Evolutionary conservation across 2,113 vertebrate genomes (phyloP).

Genomic region (Ondatra zibethicus): DNA sequence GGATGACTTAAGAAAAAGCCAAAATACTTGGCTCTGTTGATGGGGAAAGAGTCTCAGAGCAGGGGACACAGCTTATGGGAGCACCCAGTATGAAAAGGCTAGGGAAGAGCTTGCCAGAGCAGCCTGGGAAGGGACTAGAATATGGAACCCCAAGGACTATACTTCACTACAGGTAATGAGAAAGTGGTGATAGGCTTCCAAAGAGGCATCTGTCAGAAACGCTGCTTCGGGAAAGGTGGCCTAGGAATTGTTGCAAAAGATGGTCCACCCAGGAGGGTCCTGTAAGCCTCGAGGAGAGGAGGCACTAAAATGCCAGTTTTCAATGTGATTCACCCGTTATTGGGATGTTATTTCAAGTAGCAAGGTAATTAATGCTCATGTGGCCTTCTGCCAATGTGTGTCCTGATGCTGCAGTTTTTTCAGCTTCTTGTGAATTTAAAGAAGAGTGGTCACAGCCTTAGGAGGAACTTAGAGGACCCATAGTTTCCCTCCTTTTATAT

Average conservation of each 20-base stretch:
- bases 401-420: constrained; percentile 51
- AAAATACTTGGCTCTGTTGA: too few relatives aligned
- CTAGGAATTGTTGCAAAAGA: not conserved
- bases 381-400: constrained; percentile 74
- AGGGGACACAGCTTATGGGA: not conserved
- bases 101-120: not conserved
- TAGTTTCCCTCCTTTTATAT: constrained; percentile 65
- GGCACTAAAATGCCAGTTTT: constrained; percentile 71
- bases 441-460: constrained; percentile 40
- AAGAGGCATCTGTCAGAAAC: not conserved
- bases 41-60: too few relatives aligned
- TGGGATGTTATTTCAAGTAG: constrained; percentile 75
- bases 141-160: not conserved
- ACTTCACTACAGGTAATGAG: not conserved
- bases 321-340: constrained; percentile 66
- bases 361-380: constrained; percentile 72
- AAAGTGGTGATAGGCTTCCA: not conserved
- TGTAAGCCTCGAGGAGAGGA: not conserved
- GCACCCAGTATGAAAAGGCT: not conserved
- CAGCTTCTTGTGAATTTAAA: constrained; percentile 73
- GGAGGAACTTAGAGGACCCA: constrained; percentile 75
- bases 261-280: not conserved
- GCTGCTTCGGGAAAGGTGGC: not conserved
- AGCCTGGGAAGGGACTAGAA: not conserved
- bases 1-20: not conserved